These are phyloP conservation scores for Misgurnus anguillicaudatus DNA, from an alignment of 2,113 vertebrate species.

Conservation along the genomic window DNA sequence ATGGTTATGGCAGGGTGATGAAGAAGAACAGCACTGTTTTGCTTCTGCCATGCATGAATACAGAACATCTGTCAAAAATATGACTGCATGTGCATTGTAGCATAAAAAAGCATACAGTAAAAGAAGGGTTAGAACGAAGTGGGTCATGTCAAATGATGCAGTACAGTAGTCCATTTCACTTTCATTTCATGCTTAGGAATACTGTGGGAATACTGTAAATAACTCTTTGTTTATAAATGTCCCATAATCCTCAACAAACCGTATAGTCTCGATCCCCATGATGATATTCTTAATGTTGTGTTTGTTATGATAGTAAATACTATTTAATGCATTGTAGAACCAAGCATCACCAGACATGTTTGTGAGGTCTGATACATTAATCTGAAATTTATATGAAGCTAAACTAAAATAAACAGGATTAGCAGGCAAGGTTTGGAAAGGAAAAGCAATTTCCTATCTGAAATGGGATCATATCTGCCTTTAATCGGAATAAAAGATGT, in stretches of 20 bases:
- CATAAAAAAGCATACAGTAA: constrained; percentile 50
- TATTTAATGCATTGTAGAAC: neutral
- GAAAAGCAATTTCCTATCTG: neutral
- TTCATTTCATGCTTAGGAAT: neutral
- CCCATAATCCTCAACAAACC: constrained; percentile 30
- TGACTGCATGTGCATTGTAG: constrained; percentile 54
- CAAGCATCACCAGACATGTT: neutral
- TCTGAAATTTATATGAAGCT: neutral
- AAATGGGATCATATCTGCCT: constrained; percentile 16
- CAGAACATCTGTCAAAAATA: constrained; percentile 64
- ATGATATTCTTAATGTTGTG: neutral
- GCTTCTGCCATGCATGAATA: constrained; percentile 37
- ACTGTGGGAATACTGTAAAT: constrained; percentile 40
- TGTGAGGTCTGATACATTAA: neutral
- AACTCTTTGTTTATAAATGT: constrained; percentile 50
- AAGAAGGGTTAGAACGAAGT: constrained; percentile 20
- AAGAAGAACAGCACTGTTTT: constrained; percentile 24
- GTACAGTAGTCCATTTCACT: constrained; percentile 54
- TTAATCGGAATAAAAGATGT: neutral
- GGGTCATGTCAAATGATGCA: constrained; percentile 52
- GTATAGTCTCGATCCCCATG: neutral
- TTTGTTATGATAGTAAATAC: constrained; percentile 1
- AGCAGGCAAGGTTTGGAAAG: neutral
- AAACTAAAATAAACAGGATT: neutral
- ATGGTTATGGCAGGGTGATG: constrained; percentile 4